Evolutionary conservation across 2,797 vertebrate genomes (phyloP), one percentile per base, ranked within the genome.

Genomic region (Macropodus opercularis): DNA sequence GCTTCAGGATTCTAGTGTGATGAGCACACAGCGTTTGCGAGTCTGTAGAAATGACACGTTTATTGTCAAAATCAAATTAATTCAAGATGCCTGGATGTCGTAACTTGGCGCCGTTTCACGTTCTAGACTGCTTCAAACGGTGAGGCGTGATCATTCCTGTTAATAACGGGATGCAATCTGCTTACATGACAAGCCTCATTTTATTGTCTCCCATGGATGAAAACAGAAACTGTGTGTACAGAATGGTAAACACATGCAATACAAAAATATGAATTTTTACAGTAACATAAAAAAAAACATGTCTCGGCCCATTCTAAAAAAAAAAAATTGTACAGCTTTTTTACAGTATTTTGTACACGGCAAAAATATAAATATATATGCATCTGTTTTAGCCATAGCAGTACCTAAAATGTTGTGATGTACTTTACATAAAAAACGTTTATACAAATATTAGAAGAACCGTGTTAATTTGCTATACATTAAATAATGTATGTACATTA

Each of bases 191-290:
- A 89, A 91, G 89, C 89, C 77, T 81, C 49, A 74, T 90, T 93
- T 94, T 93, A 93, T 93, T 93, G 77, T 93, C 86, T 87, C 89
- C 89, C 85, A 85, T 87, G 88, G 89, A 91, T 92, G 91, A 90
- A 92, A 92, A 92, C 90, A 92, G 78, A 92, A 90, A 85, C 70
- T 75, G 86, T 77, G 81, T 90, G 82, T 91, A 91, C 89, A 92
- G 85, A 90, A 90, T 87, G 87, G 85, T 83, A 82, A 69, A 91
- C 88, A 92, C 92, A 92, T 93, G 92, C 92, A 92, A 93, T 93
- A 93, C 90, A 94, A 94, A 94, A 94, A 94, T 93, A 93, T 93
- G 88, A 87, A 88, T 91, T 91, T 90, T 90, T 90, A 93, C 91
- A 92, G 59, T 79, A 87, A 91, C 90, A 90, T 88, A 89, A 90